phyloP scores from a whole-genome alignment of 2,888 invertebrate species.

The Aphidius colemani region DNA sequence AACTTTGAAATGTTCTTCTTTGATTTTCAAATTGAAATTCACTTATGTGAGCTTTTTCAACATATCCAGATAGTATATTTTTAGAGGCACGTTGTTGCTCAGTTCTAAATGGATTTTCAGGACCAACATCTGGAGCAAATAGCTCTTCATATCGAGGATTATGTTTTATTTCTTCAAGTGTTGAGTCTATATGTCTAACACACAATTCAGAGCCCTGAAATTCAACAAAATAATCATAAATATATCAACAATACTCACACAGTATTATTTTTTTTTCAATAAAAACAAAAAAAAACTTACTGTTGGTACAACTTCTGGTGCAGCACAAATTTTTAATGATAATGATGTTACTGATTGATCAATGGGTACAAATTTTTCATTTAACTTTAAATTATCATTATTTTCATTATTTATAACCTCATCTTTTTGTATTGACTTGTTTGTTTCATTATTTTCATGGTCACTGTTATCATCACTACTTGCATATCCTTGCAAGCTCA shows the following conservation, averaged over 20 bases:
- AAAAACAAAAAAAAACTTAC: constrained; percentile 60
- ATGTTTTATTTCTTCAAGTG: constrained; percentile 79
- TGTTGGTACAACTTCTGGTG: constrained; percentile 82
- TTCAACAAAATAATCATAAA: neutral
- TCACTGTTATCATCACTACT: constrained; percentile 67
- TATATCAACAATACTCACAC: constrained; percentile 9
- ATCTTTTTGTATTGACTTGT: constrained; percentile 36
- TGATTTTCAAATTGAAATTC: constrained; percentile 98
- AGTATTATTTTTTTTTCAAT: neutral
- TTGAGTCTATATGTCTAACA: constrained; percentile 75
- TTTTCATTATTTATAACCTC: constrained; percentile 58
- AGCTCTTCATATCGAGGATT: constrained; percentile 96
- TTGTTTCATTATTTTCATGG: constrained; percentile 43
- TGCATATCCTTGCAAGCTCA: constrained; percentile 75
- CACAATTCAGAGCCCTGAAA: constrained; percentile 73
- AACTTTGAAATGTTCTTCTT: constrained; percentile 90
- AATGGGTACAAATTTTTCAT: constrained; percentile 62
- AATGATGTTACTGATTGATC: constrained; percentile 63
- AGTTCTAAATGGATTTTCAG: constrained; percentile 91
- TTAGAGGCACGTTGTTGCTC: constrained; percentile 84
- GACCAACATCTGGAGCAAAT: constrained; percentile 89
- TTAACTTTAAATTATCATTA: constrained; percentile 44
- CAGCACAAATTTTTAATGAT: constrained; percentile 76
- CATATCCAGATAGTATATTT: constrained; percentile 92
- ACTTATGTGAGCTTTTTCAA: constrained; percentile 93